Base-by-base conservation (phyloP, 2,888 invertebrate genomes). In the Anoncus sp. region DNA sequence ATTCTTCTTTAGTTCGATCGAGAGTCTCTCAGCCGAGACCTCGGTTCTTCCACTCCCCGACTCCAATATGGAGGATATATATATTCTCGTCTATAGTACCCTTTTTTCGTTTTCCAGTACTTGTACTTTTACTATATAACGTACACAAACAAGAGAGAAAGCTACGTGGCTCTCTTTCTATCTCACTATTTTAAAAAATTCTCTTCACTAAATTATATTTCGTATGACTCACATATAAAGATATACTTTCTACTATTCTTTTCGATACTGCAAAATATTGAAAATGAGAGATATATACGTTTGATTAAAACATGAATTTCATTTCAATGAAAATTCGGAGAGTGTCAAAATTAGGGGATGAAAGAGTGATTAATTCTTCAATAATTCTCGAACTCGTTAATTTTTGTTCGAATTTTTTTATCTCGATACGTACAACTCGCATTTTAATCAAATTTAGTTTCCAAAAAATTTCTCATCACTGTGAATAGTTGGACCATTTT, bases 1-100 rank as follows among this genome's bases (percentile, higher is more conserved):
- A 82, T 82, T 82, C 77, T 77, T 78, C 66, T 75, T 78, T 24
- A 66, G 69, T 80, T 75, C 63, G 75, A 79, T 80, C 70, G 80
- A 70, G 55, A 53, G 70, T 77, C 74, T 60, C 57, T 71, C 60
- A 24, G 43, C 38, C 62, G 71, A 55, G 55, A 71, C 49, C 55
- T 45, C 43, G 5, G 22, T 35, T 45, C 43, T 45, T 59, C n/a
- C 55, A n/a, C 35, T n/a, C 22, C 16, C 55, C 47, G 27, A 24
- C 24, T 40, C 6, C 16, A 22, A 14, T 12, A 45, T 22, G n/a
- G n/a, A n/a, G n/a, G n/a, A 69, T 35, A 35, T 59, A 59, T 45
- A 45, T 38, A 66, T 57, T 38, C 38, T 20, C 57, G 20, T n/a
- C 3, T 57, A 22, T 31, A 16, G 53, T 53, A 53, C 31, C 38